Base-by-base conservation (phyloP, 1,140 invertebrate species). In the Chionoecetes opilio region DNA sequence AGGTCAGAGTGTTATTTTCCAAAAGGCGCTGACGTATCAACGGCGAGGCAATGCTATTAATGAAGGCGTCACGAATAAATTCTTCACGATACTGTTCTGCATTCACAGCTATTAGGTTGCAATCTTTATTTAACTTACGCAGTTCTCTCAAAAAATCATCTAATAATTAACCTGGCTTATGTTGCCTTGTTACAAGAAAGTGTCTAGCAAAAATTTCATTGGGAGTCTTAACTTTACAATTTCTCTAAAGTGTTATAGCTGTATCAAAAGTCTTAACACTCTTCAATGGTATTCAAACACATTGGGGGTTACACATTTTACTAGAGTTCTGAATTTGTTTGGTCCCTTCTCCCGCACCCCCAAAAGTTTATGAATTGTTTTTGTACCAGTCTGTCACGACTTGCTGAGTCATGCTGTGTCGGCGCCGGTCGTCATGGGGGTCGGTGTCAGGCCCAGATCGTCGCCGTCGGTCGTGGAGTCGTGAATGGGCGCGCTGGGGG, bases 201-300 rank as follows among this genome's bases (percentile, higher is more conserved):
- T 94, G 84, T 63, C 92, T 93, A 17, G 84, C 92, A 93, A 93
- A 93, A 34, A 93, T 93, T 88, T 88, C 21, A 75, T 34, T 88
- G 11, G 46, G 38, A 53, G 92, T 88, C 35, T 88, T 63, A 17
- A 93, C 82, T 53, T n/a, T 88, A 75, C 41, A 88, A 34, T n/a
- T 53, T 88, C 0, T 88, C 29, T 75, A 88, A 11, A 0, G 85
- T 93, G 84, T 11, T 31, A 88, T 35, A 37, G 85, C 85, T 34
- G 37, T 26, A n/a, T 82, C 53, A 93, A 63, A n/a, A 75, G 26
- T 46, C 38, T 11, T 21, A 26, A 46, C 85, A 89, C 0, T 88
- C 41, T 34, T 93, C 92, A 63, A 93, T 93, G 38, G n/a, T 63
- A 89, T 26, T 93, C 41, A 34, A 34, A 88, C 92, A 93, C 91